These are phyloP conservation scores for Diprion similis DNA, from an alignment of 1,140 invertebrate species.

Conservation along the genomic window DNA sequence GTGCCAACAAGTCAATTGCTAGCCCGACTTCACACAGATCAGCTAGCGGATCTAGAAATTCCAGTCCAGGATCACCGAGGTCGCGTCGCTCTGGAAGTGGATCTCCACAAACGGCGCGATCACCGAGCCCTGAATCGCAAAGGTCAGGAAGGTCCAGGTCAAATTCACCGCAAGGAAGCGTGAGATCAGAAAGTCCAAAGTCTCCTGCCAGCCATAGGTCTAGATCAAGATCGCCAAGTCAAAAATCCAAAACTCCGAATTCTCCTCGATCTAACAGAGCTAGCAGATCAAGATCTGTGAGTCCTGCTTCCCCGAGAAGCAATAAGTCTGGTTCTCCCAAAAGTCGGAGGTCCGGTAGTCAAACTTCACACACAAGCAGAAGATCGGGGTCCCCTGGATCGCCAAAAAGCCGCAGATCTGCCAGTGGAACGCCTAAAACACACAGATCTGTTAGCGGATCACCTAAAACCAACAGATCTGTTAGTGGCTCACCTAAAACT, in stretches of 20 bases:
- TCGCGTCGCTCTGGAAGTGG: conserved; percentile 37
- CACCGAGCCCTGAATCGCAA: conserved; percentile 54
- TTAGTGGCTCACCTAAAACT: neutral
- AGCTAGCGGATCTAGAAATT: conserved; percentile 47
- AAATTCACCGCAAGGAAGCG: conserved; percentile 38
- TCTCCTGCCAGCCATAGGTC: conserved; percentile 32
- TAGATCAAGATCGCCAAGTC: conserved; percentile 30
- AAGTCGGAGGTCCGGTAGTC: conserved; percentile 34
- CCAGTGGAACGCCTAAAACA: neutral
- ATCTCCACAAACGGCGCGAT: conserved; percentile 44
- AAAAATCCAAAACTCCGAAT: conserved; percentile 43
- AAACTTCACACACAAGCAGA: conserved; percentile 27
- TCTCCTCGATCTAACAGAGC: conserved; percentile 39
- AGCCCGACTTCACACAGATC: conserved; percentile 46
- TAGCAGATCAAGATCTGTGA: conserved; percentile 37
- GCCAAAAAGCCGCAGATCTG: conserved; percentile 21
- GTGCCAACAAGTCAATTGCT: conserved; percentile 41
- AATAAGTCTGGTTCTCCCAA: conserved; percentile 20
- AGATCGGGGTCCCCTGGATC: conserved; percentile 29
- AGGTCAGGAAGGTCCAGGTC: conserved; percentile 45
- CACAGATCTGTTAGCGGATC: conserved; percentile 19
- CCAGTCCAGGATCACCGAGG: conserved; percentile 46
- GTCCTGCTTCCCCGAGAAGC: conserved; percentile 26
- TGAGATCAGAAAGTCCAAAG: conserved; percentile 40
- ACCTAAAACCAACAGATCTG: conserved; percentile 40